Base-by-base conservation (phyloP, 2,888 invertebrate genomes). In the Aphrophora alni region DNA sequence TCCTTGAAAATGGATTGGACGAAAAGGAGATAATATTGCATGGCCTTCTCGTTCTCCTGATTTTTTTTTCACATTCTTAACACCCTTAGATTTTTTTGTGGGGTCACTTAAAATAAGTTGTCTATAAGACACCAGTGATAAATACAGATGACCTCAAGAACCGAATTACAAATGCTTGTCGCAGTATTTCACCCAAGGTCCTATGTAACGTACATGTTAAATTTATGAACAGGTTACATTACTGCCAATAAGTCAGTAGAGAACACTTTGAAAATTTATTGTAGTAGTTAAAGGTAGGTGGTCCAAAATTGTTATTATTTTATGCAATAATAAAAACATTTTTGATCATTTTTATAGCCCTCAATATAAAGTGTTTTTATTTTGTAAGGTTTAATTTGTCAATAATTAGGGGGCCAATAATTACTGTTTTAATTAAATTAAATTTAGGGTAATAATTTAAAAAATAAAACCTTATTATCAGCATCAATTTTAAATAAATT, bases 1-100 rank as follows among this genome's bases (percentile, higher is more conserved):
- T 75, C 44, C 75, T 38, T 38, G 75, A 75, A 75, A 33, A 75
- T 75, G 73, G 5, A 75, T 75, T 28, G 75, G 27, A 38, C 75
- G 75, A 71, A 33, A 38, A 5, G 44, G 38, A 33, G 17, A n/a
- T n/a, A n/a, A 38, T 33, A 38, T 75, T 75, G 75, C 27, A 28
- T 72, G 73, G 73, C 73, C 73, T 38, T 17, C 38, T n/a, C 75
- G 75, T 4, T 75, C 75, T 25, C 75, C 75, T 38, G 75, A 75
- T 25, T n/a, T n/a, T n/a, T n/a, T n/a, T n/a, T n/a, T n/a, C n/a
- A n/a, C n/a, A n/a, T n/a, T n/a, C n/a, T 21, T 75, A 38, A 38
- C 27, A 17, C 74, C 74, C 28, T 73, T 73, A 28, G 75, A 75
- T 33, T 75, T 71, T 33, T 33, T 33, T 33, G 33, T 33, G 33